These are phyloP conservation scores for Andricus quercusramuli DNA, from an alignment of 2,888 invertebrate genomes.

Conservation along the genomic window DNA sequence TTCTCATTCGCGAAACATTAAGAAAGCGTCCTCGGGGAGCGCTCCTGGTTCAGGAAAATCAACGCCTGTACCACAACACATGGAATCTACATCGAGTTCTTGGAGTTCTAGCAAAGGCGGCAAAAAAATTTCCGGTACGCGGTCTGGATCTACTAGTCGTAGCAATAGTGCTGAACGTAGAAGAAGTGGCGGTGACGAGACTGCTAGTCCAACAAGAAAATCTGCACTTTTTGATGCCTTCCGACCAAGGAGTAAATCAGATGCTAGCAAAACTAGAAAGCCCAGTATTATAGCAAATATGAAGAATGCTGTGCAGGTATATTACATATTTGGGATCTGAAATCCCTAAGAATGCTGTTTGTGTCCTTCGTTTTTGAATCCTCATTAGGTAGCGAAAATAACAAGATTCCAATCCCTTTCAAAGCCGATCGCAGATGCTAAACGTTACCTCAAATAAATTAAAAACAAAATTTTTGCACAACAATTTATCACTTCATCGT, in stretches of 20 bases:
- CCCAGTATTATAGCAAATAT: constrained; percentile 91
- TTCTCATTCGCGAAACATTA: constrained; percentile 71
- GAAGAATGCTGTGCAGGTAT: constrained; percentile 90
- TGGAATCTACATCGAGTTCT: constrained; percentile 65
- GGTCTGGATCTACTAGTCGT: constrained; percentile 77
- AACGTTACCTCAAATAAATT: too few species aligned
- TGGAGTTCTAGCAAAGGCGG: constrained; percentile 67
- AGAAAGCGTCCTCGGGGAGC: constrained; percentile 68
- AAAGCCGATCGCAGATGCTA: too few species aligned
- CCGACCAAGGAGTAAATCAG: constrained; percentile 87
- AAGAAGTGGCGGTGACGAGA: constrained; percentile 78
- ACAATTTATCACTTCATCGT: too few species aligned
- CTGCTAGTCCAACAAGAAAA: constrained; percentile 85
- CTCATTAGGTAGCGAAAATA: too few species aligned
- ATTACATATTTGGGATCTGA: constrained; percentile 24
- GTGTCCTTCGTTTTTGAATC: too few species aligned
- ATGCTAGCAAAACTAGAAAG: constrained; percentile 83
- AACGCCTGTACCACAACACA: constrained; percentile 71
- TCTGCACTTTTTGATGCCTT: constrained; percentile 91
- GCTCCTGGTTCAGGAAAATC: constrained; percentile 74
- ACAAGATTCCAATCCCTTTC: too few species aligned
- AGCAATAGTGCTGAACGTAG: constrained; percentile 74
- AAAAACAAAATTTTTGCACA: too few species aligned
- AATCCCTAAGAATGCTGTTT: neutral
- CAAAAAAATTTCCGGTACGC: constrained; percentile 73